phyloP scores from a whole-genome alignment of 30 jellyfish, hydroid and myxozoan species.

The Nemopilema nomurai region DNA sequence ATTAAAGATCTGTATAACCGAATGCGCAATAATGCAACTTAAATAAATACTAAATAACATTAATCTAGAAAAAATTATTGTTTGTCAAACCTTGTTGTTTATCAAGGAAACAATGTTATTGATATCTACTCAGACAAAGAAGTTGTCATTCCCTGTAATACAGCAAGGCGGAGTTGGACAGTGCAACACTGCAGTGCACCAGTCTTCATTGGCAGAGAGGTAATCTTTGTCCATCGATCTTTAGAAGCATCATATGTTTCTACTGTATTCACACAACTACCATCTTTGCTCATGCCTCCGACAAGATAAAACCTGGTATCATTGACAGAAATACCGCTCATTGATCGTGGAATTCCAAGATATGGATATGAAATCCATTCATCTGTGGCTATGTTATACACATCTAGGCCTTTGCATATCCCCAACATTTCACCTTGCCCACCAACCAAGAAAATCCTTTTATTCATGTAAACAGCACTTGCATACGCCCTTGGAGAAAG shows the following conservation, averaged over 20 bases:
- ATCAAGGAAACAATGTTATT: too few relatives aligned
- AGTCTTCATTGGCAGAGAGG: constrained; percentile 76
- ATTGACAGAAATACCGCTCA: constrained; percentile 85
- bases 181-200: constrained; percentile 92
- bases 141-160: constrained; percentile 91
- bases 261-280: constrained; percentile 82
- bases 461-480: constrained; percentile 72
- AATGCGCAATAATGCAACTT: too few relatives aligned
- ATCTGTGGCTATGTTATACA: constrained; percentile 54
- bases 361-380: constrained; percentile 91
- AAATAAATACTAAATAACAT: too few relatives aligned
- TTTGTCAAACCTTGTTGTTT: too few relatives aligned
- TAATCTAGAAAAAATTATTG: too few relatives aligned
- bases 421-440: constrained; percentile 94
- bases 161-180: constrained; percentile 82
- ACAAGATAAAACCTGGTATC: constrained; percentile 75
- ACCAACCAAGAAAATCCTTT: constrained; percentile 82
- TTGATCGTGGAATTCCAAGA: constrained; percentile 85
- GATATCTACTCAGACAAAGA: constrained; percentile 52
- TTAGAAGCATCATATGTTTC: constrained; percentile 81
- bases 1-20: too few relatives aligned
- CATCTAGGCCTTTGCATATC: constrained; percentile 82
- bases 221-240: constrained; percentile 89
- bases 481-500: constrained; percentile 88
- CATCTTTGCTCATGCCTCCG: constrained; percentile 94